Evolutionary conservation across 2,888 invertebrate species (phyloP).

Genomic region (Nudaria mundana): DNA sequence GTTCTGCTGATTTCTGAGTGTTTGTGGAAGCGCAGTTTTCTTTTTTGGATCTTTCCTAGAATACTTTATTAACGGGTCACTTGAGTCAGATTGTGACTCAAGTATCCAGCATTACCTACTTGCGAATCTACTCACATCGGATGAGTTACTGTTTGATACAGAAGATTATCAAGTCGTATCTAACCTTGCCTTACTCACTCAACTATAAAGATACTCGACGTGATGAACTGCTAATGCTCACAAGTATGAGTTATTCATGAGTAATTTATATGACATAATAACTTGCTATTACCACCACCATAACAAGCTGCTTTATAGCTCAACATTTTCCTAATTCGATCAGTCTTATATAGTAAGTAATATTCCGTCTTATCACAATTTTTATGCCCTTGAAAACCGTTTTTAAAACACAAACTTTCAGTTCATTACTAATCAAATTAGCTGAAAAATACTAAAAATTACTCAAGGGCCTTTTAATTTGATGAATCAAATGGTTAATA

Average conservation of each 20-base stretch:
- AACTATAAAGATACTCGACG: conserved; percentile 12
- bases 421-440: not conserved
- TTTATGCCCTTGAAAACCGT: no score
- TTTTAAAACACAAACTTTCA: no score
- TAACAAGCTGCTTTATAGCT: not conserved
- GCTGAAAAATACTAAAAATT: conserved; percentile 11
- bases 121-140: not conserved
- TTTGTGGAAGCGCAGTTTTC: not conserved
- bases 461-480: conserved; percentile 11
- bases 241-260: conserved; percentile 33
- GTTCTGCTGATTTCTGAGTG: not conserved
- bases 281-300: conserved; percentile 15
- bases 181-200: conserved; percentile 8
- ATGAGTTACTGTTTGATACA: no score
- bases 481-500: conserved; percentile 25
- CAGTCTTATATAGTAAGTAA: no score
- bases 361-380: no score
- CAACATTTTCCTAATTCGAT: no score
- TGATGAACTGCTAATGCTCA: conserved; percentile 10
- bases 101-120: not conserved
- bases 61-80: conserved; percentile 22
- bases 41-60: conserved; percentile 16
- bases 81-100: conserved; percentile 25
- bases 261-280: conserved; percentile 24
- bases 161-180: no score